Percentiles rank a stretch among this genome's conserved stretches.
phyloP scores from a whole-genome alignment of 2,888 invertebrate genomes.

The Zygothrica quintamaculata region DNA sequence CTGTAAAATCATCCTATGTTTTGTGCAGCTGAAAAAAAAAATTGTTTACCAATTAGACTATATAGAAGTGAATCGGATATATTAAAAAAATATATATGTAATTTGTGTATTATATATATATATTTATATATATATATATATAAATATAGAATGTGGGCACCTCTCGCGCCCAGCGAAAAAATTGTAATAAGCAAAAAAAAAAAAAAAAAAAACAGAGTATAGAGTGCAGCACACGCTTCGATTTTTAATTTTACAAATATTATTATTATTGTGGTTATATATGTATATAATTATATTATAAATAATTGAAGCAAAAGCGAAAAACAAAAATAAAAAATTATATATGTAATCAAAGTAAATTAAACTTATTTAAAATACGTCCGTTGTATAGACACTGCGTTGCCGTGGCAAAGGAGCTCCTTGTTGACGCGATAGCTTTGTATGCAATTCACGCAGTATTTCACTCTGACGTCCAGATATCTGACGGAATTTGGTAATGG shows the following conservation, averaged over 20 bases:
- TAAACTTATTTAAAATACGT: constrained; percentile 77
- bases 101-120: constrained; percentile 19
- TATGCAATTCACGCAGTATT: constrained; percentile 73
- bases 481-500: constrained; percentile 81
- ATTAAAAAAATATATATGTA: constrained; percentile 58
- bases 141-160: constrained; percentile 59
- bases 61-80: constrained; percentile 60
- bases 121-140: too few species aligned
- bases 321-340: constrained; percentile 78
- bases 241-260: constrained; percentile 80
- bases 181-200: constrained; percentile 60
- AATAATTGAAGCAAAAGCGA: constrained; percentile 80
- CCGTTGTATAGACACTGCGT: constrained; percentile 84
- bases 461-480: constrained; percentile 79
- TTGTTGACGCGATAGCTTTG: constrained; percentile 71
- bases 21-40: constrained; percentile 61
- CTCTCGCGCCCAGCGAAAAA: constrained; percentile 55
- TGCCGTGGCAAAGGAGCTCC: constrained; percentile 83
- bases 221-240: constrained; percentile 81
- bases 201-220: constrained; percentile 64
- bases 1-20: constrained; percentile 77
- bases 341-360: constrained; percentile 80
- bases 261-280: constrained; percentile 83
- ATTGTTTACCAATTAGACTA: constrained; percentile 75
- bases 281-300: constrained; percentile 83